Percentiles rank a stretch among this genome's conserved stretches.
phyloP scores from a whole-genome alignment of 1,140 invertebrate genomes.

The Trichonephila clavipes region DNA sequence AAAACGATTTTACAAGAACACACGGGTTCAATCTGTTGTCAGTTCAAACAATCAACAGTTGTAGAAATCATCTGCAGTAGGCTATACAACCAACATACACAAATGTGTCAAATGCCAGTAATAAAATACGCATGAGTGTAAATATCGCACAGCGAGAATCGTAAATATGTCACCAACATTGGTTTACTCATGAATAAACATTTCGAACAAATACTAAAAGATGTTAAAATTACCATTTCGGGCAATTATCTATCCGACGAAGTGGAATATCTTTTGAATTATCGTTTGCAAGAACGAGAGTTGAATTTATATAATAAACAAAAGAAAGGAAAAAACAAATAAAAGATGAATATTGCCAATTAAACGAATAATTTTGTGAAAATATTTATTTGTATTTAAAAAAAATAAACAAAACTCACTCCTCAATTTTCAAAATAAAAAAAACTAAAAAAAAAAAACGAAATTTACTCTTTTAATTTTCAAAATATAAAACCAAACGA shows the following conservation, averaged over 20 bases:
- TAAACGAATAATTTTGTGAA: too few relatives aligned
- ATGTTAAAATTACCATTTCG: neutral
- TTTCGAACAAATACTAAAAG: neutral
- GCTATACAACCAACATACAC: neutral
- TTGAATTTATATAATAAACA: neutral
- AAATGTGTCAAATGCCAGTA: neutral
- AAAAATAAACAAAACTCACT: neutral
- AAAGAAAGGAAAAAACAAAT: too few relatives aligned
- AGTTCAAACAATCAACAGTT: neutral
- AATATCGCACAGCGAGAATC: neutral
- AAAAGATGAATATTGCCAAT: too few relatives aligned
- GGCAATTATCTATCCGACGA: neutral
- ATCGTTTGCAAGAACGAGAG: neutral
- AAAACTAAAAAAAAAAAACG: too few relatives aligned
- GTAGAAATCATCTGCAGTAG: neutral
- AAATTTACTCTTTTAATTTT: neutral
- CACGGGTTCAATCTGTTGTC: too few relatives aligned
- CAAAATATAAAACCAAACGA: too few relatives aligned
- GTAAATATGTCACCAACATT: neutral
- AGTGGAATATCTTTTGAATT: neutral
- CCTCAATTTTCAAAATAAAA: neutral
- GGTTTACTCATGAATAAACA: constrained; percentile 13
- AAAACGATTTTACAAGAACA: neutral
- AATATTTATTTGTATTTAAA: neutral
- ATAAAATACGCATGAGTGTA: neutral